phyloP scores from a whole-genome alignment of 2,113 vertebrate species.

The Furnarius figulus region DNA sequence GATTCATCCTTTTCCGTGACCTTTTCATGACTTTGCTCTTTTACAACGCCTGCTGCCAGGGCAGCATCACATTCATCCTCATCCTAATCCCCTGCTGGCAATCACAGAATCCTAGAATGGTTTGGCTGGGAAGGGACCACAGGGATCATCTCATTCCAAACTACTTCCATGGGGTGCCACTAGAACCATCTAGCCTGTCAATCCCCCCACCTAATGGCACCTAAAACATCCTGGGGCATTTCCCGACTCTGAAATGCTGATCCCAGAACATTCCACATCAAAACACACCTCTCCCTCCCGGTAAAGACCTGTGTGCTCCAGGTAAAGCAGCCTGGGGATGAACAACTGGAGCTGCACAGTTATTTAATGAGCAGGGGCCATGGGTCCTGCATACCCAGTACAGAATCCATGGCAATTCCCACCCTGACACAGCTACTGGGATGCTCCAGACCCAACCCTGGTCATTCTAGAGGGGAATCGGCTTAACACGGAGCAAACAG shows the following conservation, averaged over 20 bases:
- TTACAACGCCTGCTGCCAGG: background rate
- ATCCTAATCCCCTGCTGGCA: background rate
- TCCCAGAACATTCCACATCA: background rate
- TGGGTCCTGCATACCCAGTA: background rate
- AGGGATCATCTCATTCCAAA: background rate
- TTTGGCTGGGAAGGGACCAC: background rate
- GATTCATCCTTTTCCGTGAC: background rate
- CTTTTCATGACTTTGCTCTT: background rate
- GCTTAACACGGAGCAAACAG: background rate
- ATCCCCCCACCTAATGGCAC: fast-evolving
- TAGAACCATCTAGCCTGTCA: background rate
- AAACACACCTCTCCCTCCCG: background rate
- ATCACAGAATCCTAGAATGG: background rate
- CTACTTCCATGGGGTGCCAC: background rate
- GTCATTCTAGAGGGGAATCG: fast-evolving
- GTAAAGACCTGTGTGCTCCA: background rate
- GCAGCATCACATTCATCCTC: background rate
- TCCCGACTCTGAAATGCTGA: background rate
- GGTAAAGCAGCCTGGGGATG: background rate
- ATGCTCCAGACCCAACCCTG: background rate
- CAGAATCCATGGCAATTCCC: background rate
- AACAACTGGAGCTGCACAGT: background rate
- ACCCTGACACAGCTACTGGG: fast-evolving
- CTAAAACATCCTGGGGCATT: fast-evolving
- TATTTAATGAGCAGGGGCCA: background rate